Base-by-base conservation (phyloP, 2,113 vertebrate genomes). In the Coturnix japonica region DNA sequence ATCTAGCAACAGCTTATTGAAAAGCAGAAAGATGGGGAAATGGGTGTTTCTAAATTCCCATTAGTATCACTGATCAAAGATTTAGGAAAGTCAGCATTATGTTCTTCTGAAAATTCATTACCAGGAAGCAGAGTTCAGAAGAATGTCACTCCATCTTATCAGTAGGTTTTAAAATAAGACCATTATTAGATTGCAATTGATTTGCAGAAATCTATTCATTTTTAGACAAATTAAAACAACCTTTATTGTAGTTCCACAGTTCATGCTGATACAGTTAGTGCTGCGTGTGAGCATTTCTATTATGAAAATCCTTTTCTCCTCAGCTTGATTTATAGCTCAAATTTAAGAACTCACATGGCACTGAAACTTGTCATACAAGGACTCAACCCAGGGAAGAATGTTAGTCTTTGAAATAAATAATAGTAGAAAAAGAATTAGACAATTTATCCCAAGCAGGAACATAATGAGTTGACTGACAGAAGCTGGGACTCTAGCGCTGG, bases 151-250 rank as follows among this genome's bases (percentile, higher is more conserved):
- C 80, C 53, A 59, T 75, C 3, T 91, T 84, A 90, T 91, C 82
- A 79, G 91, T 31, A 75, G 63, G 80, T 53, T 93, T 95, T 86
- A 91, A 73, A 90, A 35, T 56, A 93, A 95, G 49, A 83, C 82
- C 70, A 75, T 92, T 94, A 96, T 89, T 95, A 95, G 60, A 86
- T 44, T 90, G 61, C 80, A 94, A 85, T 89, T 88, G 81, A 96
- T 94, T 96, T 69, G 67, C 56, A 90, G 87, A 75, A 94, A 94
- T 71, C 57, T 91, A 83, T 95, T 96, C 76, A 89, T 81, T 96
- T 89, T 94, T 81, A 91, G 72, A 91, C 90, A 96, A 95, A 96
- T 96, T 96, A 93, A 87, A 97, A 80, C 72, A 95, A 82, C 60
- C 41, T 94, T 96, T 76, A 94, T 90, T 95, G 83, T 85, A 79